Evolutionary conservation across 2,113 vertebrate genomes (phyloP), one percentile per base, ranked within the genome.

Genomic region (Ariopsis seemanni): DNA sequence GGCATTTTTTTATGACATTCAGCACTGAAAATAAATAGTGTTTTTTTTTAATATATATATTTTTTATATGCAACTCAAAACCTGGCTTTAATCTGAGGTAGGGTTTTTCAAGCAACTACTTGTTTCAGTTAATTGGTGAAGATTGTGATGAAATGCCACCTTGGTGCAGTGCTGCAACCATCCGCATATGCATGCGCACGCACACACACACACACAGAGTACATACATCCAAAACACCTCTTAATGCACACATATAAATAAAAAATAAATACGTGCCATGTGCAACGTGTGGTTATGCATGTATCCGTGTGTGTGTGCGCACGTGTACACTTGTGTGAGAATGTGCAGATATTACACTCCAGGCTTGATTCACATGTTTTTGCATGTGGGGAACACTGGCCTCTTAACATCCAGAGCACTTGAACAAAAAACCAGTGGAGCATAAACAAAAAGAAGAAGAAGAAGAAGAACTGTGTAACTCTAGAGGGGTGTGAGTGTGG

Each of bases 71-170:
- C 94, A 92, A 93, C 81, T 90, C 93, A 93, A 91, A 94, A 96
- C 95, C 96, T 92, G 92, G 95, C 94, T 96, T 82, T 95, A 93
- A 93, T 95, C 94, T 99, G 98, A 99, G 98, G 97, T 99, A 99
- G 98, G 94, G 93, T 78, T 96, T 95, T 92, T 94, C 93, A 94
- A 95, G 91, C 88, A 92, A 94, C 90, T 90, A 89, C 89, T 90
- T 93, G 89, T 86, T 85, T 94, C 87, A 88, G 79, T 91, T 91
- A 89, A 89, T 93, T 91, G 91, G 90, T 93, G 91, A 93, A 93
- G 94, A 92, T 89, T 84, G 92, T 93, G 87, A 86, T 91, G 90
- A 93, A 94, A 95, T 94, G 92, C 92, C 92, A 87, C 88, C 89
- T 93, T 89, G 90, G 91, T 90, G 91, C 90, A 91, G 83, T 88